phyloP scores from a whole-genome alignment of 2,888 invertebrate species.

The Sphaerophoria rueppellii region DNA sequence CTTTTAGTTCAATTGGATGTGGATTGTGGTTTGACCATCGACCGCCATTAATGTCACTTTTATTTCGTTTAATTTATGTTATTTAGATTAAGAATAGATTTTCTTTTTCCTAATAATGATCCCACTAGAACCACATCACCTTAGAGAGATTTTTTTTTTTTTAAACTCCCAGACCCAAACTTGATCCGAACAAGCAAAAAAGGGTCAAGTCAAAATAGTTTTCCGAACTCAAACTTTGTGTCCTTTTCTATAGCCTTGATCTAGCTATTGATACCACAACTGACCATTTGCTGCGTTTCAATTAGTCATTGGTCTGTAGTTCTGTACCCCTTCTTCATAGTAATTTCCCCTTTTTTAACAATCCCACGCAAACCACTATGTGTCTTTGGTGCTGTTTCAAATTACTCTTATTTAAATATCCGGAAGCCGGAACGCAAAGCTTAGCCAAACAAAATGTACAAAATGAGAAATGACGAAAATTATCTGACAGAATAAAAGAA shows the following conservation, averaged over 20 bases:
- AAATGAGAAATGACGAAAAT: not conserved
- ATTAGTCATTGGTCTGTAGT: conserved; percentile 61
- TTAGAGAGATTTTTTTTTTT: conserved; percentile 14
- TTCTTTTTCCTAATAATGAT: not conserved
- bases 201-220: conserved; percentile 57
- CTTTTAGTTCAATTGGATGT: conserved; percentile 23
- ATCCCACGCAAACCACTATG: conserved; percentile 56
- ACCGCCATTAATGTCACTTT: conserved; percentile 60
- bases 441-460: conserved; percentile 29
- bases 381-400: conserved; percentile 54
- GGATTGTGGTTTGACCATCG: conserved; percentile 27
- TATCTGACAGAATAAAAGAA: not conserved
- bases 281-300: conserved; percentile 52
- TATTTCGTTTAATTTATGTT: conserved; percentile 50
- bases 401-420: conserved; percentile 67
- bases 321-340: conserved; percentile 54
- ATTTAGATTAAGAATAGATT: conserved; percentile 33
- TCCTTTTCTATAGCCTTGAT: conserved; percentile 22
- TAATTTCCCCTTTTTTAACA: conserved; percentile 52
- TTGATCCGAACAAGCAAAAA: conserved; percentile 31
- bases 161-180: conserved; percentile 18
- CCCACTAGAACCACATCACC: not conserved
- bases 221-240: conserved; percentile 29
- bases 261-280: not conserved
- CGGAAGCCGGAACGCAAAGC: conserved; percentile 49